phyloP scores from a whole-genome alignment of 2,888 invertebrate genomes.

The Dasysyrphus tricinctus region DNA sequence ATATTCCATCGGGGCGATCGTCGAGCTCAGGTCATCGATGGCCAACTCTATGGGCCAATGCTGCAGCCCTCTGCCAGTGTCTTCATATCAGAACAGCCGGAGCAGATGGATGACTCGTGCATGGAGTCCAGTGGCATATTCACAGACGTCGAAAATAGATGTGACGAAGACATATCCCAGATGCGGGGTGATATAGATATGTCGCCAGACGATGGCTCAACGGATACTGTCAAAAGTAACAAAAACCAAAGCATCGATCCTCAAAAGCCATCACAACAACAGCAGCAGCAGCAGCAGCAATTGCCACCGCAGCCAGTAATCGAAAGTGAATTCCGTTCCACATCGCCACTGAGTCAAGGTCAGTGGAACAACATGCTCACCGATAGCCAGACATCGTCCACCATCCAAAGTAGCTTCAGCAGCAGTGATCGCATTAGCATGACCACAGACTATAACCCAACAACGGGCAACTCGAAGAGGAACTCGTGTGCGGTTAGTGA shows the following conservation, averaged over 20 bases:
- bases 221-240: constrained; percentile 85
- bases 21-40: constrained; percentile 93
- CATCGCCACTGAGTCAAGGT: constrained; percentile 78
- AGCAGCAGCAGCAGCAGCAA: constrained; percentile 54
- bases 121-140: constrained; percentile 96
- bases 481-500: constrained; percentile 77
- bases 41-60: constrained; percentile 91
- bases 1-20: constrained; percentile 88
- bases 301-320: constrained; percentile 55
- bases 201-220: constrained; percentile 86
- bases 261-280: constrained; percentile 31
- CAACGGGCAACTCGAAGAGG: constrained; percentile 81
- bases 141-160: constrained; percentile 92
- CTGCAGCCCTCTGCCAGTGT: constrained; percentile 84
- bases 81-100: constrained; percentile 84
- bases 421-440: constrained; percentile 79
- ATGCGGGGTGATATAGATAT: constrained; percentile 84
- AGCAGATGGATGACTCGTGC: constrained; percentile 88
- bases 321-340: constrained; percentile 72
- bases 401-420: constrained; percentile 79
- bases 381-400: constrained; percentile 80
- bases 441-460: constrained; percentile 78
- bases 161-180: constrained; percentile 85
- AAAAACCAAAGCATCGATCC: constrained; percentile 78
- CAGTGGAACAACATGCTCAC: constrained; percentile 77